A percentile compares a stretch with the other conserved stretches of the same genome.
Conservation (phyloP, 2,888 invertebrate genomes). For the Polia nebulosa region DNA sequence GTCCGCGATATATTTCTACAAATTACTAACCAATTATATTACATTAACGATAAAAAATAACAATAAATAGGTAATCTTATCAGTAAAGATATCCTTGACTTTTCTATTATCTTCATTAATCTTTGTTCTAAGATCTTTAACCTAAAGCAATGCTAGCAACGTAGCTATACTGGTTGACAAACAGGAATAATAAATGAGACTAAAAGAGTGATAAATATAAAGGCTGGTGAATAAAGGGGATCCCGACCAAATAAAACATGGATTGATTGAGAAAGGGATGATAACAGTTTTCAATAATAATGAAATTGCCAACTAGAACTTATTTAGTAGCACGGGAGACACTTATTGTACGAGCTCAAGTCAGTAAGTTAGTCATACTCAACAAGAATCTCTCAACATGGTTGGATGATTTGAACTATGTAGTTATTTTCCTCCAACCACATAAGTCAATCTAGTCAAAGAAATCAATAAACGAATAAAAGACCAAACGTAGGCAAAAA, state of each 20-base stretch:
- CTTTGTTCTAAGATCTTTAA: conserved; percentile 23
- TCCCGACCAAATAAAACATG: background rate
- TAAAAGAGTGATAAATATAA: background rate
- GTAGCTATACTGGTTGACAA: background rate
- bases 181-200: too few species aligned
- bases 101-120: conserved; percentile 23
- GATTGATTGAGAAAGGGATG: background rate
- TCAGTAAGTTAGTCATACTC: too few species aligned
- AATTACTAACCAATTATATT: conserved; percentile 44
- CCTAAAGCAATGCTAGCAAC: background rate
- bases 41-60: conserved; percentile 28
- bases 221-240: background rate
- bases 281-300: too few species aligned
- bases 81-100: conserved; percentile 27
- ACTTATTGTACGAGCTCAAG: too few species aligned
- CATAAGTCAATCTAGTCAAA: background rate
- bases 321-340: too few species aligned
- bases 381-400: too few species aligned
- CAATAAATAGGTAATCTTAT: conserved; percentile 42
- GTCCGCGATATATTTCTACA: conserved; percentile 1
- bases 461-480: background rate
- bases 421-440: background rate
- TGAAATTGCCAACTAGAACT: too few species aligned
- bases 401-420: background rate
- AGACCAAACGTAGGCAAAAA: background rate